These are phyloP conservation scores for Apodemia zela DNA, from an alignment of 2,888 invertebrate genomes.

Conservation along the genomic window DNA sequence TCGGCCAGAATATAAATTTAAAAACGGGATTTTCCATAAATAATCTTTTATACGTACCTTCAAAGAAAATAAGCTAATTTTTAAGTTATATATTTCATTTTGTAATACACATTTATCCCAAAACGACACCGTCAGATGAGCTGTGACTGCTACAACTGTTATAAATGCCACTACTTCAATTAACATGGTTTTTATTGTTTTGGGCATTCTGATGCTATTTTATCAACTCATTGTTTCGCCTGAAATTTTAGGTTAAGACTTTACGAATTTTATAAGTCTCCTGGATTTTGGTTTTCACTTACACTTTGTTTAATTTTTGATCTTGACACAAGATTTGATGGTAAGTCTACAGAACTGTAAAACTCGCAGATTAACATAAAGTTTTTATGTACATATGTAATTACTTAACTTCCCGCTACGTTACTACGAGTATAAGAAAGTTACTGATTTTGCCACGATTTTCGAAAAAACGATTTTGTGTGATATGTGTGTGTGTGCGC, in stretches of 20 bases:
- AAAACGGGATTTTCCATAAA: too few relatives aligned
- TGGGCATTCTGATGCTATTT: conserved; percentile 42
- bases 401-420: too few relatives aligned
- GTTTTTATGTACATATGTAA: too few relatives aligned
- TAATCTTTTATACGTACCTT: conserved; percentile 45
- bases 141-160: conserved; percentile 45
- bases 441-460: too few relatives aligned
- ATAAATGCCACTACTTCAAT: conserved; percentile 49
- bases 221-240: neutral
- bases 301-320: too few relatives aligned
- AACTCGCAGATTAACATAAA: too few relatives aligned
- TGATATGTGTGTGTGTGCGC: too few relatives aligned
- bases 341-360: too few relatives aligned
- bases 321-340: too few relatives aligned
- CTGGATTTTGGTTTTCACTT: neutral
- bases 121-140: conserved; percentile 51
- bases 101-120: conserved; percentile 58
- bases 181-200: conserved; percentile 39
- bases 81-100: conserved; percentile 49
- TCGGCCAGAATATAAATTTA: too few relatives aligned
- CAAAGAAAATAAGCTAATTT: conserved; percentile 46
- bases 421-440: too few relatives aligned
- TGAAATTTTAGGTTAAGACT: neutral
- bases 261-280: neutral
- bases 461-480: too few relatives aligned